Evolutionary conservation across 2,797 vertebrate genomes (phyloP).

Genomic region (Antennarius maculatus): DNA sequence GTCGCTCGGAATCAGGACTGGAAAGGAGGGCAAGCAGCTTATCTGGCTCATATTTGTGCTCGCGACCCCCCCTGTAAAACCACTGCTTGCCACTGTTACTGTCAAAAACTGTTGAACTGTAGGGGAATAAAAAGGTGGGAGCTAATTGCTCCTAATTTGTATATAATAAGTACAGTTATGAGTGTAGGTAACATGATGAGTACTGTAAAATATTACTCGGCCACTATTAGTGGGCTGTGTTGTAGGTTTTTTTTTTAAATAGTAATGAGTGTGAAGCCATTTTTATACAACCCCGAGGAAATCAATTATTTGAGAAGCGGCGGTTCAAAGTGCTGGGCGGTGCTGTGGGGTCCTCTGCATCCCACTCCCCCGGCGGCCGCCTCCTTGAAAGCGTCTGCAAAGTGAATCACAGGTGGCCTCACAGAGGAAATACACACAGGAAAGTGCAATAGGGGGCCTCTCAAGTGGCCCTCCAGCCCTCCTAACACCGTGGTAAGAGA

Average conservation of each 20-base stretch:
- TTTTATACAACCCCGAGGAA: constrained; percentile 2
- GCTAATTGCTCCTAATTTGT: neutral
- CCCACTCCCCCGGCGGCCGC: neutral
- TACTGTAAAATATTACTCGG: too few species aligned
- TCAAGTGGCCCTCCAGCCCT: constrained; percentile 37
- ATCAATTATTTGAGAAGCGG: constrained; percentile 10
- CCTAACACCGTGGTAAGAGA: constrained; percentile 34
- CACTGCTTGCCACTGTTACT: too few species aligned
- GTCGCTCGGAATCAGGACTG: neutral
- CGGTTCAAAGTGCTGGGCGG: neutral
- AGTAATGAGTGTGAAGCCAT: neutral
- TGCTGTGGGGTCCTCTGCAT: neutral
- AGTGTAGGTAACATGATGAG: too few species aligned
- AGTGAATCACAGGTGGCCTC: constrained; percentile 39
- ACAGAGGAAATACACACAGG: constrained; percentile 18
- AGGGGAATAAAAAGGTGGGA: too few species aligned
- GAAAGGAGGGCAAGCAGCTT: neutral
- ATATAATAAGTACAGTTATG: neutral
- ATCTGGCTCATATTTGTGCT: neutral
- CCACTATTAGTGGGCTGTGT: too few species aligned
- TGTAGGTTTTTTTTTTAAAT: neutral
- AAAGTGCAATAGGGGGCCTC: constrained; percentile 17
- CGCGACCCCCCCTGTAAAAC: neutral
- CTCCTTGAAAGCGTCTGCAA: constrained; percentile 22
- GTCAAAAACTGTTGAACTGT: too few species aligned